Evolutionary conservation across 2,797 vertebrate genomes (phyloP), one percentile per base, ranked within the genome.

Genomic region (Hoplostethus atlanticus): DNA sequence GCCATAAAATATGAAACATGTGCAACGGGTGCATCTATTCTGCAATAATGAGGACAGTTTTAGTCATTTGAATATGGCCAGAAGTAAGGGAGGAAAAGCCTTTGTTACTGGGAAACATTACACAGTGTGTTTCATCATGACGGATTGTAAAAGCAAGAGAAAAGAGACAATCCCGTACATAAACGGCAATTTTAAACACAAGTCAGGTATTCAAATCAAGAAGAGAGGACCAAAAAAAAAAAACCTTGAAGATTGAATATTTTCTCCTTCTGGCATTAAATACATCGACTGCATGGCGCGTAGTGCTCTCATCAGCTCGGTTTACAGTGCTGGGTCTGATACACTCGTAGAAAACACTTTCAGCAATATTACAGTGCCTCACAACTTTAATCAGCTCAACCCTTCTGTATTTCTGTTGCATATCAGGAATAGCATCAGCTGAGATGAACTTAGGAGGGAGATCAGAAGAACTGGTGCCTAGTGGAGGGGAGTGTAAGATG

Each of bases 391-490:
- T 87, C 81, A 67, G 66, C 58, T 73, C 68, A 52, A 16, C 64
- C 47, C 52, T 28, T 72, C 50, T 46, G 17, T 50, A 73, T 76
- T 66, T 76, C 52, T 13, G 56, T 57, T 38, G 64, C 56, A 58
- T 57, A 83, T 85, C 77, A 68, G 55, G 70, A 69, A 52, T 63
- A 48, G 75, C 68, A 76, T 80, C 79, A 64, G 78, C 63, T 67
- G 51, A 76, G 74, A 73, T 50, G 57, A 73, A 69, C 21, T 40
- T 25, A 61, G 61, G 60, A 42, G 30, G 47, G 65, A 74, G 68
- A 84, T 84, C 57, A 81, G 77, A 84, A n/a, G 80, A 73, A 55
- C 8, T 40, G 58, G 81, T 72, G 75, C 76, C 73, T 57, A 77
- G 42, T 64, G 71, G 31, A 57, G 59, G 30, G 53, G 61, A 68